These are phyloP conservation scores for Eupithecia abbreviata DNA, from an alignment of 2,888 invertebrate species.

Conservation along the genomic window DNA sequence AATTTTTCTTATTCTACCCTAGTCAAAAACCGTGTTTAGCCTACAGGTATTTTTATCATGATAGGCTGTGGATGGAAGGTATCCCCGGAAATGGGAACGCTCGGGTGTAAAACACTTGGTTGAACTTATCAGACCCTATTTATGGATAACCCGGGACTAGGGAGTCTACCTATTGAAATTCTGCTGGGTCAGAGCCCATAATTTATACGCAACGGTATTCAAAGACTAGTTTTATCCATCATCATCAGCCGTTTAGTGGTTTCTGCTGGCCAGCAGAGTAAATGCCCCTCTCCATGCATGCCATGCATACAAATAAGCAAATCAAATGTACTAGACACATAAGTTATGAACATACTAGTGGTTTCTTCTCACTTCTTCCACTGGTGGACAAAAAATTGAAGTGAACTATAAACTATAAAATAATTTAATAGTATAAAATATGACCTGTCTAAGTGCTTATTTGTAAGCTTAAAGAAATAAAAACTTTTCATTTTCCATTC, in stretches of 20 bases:
- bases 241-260: background rate
- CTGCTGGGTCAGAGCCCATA: background rate
- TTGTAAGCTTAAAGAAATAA: too few species aligned
- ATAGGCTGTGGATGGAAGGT: background rate
- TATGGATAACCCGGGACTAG: background rate
- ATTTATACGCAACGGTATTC: background rate
- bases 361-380: too few species aligned
- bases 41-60: background rate
- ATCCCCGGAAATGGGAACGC: background rate
- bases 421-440: too few species aligned
- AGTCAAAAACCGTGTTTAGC: too few species aligned
- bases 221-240: background rate
- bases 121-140: background rate
- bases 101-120: background rate
- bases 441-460: too few species aligned
- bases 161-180: background rate
- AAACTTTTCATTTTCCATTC: too few species aligned
- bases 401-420: too few species aligned
- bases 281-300: background rate
- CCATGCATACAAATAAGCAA: too few species aligned
- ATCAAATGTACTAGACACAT: too few species aligned
- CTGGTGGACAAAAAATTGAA: too few species aligned
- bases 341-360: too few species aligned
- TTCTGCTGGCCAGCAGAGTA: background rate
- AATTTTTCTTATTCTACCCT: too few species aligned